Percentiles rank a stretch among this genome's conserved stretches.
phyloP scores from a whole-genome alignment of 1,140 invertebrate species.

The Aphaenogaster floridana region DNA sequence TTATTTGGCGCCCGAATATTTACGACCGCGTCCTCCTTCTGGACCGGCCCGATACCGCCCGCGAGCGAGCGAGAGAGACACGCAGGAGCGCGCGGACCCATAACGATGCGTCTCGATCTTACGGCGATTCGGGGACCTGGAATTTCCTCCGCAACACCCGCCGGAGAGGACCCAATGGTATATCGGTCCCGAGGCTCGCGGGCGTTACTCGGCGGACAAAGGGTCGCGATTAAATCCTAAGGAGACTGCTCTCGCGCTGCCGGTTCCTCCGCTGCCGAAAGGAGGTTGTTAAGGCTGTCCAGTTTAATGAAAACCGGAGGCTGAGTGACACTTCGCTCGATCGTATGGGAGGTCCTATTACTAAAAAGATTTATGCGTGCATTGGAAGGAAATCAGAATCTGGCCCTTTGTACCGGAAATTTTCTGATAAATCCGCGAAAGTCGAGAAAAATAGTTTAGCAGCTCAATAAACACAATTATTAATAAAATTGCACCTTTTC shows the following conservation, averaged over 20 bases:
- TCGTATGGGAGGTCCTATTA: not conserved
- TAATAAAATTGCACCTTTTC: not conserved
- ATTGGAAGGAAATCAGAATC: not conserved
- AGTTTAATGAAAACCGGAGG: slow-evolving; percentile 25
- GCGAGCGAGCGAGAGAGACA: slow-evolving; percentile 46
- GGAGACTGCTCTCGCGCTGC: slow-evolving; percentile 49
- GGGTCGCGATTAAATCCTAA: slow-evolving; percentile 71
- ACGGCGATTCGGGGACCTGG: slow-evolving; percentile 78
- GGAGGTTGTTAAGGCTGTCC: slow-evolving; percentile 31
- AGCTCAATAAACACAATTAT: not conserved
- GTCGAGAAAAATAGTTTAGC: not conserved
- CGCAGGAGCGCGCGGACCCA: slow-evolving; percentile 73
- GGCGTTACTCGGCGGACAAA: slow-evolving; percentile 73
- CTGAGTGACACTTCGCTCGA: not conserved
- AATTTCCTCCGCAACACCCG: slow-evolving; percentile 73
- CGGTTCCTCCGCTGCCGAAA: slow-evolving; percentile 11
- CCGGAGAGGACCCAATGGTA: slow-evolving; percentile 44
- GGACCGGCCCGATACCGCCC: slow-evolving; percentile 71
- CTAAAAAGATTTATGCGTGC: not conserved
- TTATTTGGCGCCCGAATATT: slow-evolving; percentile 86
- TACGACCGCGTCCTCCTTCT: slow-evolving; percentile 82
- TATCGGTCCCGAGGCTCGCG: slow-evolving; percentile 69
- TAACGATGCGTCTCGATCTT: slow-evolving; percentile 84
- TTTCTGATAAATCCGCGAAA: not conserved
- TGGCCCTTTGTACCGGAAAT: not conserved